These are phyloP conservation scores for Chironomus tepperi DNA, from an alignment of 1,140 invertebrate species.

Conservation along the genomic window DNA sequence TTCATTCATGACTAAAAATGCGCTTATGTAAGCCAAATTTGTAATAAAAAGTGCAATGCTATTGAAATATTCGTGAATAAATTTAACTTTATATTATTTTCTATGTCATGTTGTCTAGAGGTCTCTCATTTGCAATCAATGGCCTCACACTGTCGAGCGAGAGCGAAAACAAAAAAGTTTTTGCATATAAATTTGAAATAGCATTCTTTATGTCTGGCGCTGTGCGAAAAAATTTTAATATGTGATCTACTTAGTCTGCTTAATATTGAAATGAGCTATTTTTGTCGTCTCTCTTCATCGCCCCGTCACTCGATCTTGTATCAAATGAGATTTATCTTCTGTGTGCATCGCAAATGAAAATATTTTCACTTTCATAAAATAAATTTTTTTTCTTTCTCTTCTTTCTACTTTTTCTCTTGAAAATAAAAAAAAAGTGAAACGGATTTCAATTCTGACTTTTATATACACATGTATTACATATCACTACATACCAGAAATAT, in stretches of 20 bases:
- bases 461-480: too few species aligned
- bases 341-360: background rate
- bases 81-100: background rate
- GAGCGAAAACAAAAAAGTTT: background rate
- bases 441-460: too few species aligned
- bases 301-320: too few species aligned
- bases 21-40: too few species aligned
- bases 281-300: background rate
- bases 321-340: too few species aligned
- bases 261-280: background rate
- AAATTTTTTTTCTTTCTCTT: too few species aligned
- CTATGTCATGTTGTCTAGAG: conserved; percentile 1
- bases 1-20: too few species aligned
- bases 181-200: conserved; percentile 9
- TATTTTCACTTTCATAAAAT: background rate
- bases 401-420: too few species aligned
- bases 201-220: conserved; percentile 9
- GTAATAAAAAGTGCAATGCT: too few species aligned
- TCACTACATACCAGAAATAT: too few species aligned
- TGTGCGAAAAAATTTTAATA: background rate
- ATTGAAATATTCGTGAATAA: too few species aligned
- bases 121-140: background rate
- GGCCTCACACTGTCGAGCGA: background rate
- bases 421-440: too few species aligned
- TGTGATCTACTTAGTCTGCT: conserved; percentile 1